Percentiles rank a stretch among this genome's conserved stretches.
These are phyloP conservation scores for Pseudorhombus dupliciocellatus DNA, from an alignment of 2,113 vertebrate genomes.

Conservation along the genomic window DNA sequence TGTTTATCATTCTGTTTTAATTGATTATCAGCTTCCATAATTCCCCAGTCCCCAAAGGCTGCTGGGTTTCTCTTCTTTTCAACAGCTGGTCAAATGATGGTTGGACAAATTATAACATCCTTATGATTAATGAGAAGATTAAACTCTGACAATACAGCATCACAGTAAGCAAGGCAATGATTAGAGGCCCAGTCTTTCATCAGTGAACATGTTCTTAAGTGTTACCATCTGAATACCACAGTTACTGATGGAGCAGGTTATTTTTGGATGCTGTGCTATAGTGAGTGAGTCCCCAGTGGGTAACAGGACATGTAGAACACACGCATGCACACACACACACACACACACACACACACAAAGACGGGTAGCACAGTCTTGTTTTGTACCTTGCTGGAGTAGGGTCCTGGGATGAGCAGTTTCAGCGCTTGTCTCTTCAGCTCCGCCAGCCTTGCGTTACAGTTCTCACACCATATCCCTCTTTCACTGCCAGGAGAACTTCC, in stretches of 20 bases:
- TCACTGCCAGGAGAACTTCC: conserved; percentile 96
- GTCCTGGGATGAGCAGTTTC: conserved; percentile 92
- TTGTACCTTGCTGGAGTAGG: conserved; percentile 90
- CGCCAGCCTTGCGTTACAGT: conserved; percentile 91
- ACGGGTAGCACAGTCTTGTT: not conserved
- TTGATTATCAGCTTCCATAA: conserved; percentile 50
- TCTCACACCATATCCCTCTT: conserved; percentile 94
- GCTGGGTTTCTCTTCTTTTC: conserved; percentile 28
- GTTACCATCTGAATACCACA: conserved; percentile 54
- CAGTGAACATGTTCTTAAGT: conserved; percentile 29
- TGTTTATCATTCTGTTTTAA: conserved; percentile 40
- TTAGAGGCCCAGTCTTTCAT: conserved; percentile 44
- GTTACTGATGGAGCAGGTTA: conserved; percentile 46
- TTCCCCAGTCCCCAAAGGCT: conserved; percentile 41
- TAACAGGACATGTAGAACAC: not conserved
- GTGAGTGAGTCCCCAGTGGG: not conserved
- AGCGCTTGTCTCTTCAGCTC: conserved; percentile 96
- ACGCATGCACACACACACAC: conserved; percentile 3
- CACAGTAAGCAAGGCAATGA: conserved; percentile 47
- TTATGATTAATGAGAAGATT: conserved; percentile 71
- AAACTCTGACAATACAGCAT: conserved; percentile 49
- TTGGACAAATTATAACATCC: conserved; percentile 31
- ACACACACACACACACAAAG: not conserved
- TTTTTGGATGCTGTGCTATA: conserved; percentile 23
- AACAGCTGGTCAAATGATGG: conserved; percentile 42